Evolutionary conservation across 2,113 vertebrate species (phyloP).

Genomic region (Gopherus flavomarginatus): DNA sequence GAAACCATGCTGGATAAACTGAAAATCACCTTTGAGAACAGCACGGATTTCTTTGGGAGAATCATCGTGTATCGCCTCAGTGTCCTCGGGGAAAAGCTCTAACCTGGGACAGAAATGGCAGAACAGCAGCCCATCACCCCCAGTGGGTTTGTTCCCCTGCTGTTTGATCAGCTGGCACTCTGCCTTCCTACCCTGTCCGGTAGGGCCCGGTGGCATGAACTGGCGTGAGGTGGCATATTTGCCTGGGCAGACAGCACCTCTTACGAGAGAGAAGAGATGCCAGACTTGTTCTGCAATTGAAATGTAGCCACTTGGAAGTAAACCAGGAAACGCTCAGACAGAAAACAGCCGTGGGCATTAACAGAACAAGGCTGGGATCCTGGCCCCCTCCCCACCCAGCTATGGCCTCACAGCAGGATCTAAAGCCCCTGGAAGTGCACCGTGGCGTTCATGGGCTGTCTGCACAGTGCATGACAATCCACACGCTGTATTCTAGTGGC

Average conservation of each 20-base stretch:
- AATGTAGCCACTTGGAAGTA: not conserved
- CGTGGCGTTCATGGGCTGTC: not conserved
- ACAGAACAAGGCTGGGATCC: not conserved
- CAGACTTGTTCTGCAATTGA: not conserved
- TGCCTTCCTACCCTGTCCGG: not conserved
- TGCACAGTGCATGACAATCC: not conserved
- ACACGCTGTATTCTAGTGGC: not conserved
- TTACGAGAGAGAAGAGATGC: not conserved
- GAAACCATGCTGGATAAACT: constrained; percentile 83
- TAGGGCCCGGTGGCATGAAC: not conserved
- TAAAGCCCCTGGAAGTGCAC: rapidly evolving
- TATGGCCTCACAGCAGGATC: not conserved
- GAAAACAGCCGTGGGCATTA: not conserved
- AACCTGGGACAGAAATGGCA: not conserved
- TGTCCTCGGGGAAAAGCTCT: constrained; percentile 85
- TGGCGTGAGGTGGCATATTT: not conserved
- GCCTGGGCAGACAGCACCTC: not conserved
- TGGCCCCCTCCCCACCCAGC: not conserved
- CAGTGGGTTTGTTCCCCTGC: not conserved
- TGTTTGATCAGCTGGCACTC: rapidly evolving
- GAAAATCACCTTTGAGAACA: constrained; percentile 91
- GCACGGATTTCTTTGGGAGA: constrained; percentile 94
- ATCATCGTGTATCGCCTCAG: constrained; percentile 91
- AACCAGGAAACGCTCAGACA: not conserved
- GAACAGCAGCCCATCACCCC: rapidly evolving